Evolutionary conservation across 2,113 vertebrate genomes (phyloP), one percentile per base, ranked within the genome.

Genomic region (Oncorhynchus masou): DNA sequence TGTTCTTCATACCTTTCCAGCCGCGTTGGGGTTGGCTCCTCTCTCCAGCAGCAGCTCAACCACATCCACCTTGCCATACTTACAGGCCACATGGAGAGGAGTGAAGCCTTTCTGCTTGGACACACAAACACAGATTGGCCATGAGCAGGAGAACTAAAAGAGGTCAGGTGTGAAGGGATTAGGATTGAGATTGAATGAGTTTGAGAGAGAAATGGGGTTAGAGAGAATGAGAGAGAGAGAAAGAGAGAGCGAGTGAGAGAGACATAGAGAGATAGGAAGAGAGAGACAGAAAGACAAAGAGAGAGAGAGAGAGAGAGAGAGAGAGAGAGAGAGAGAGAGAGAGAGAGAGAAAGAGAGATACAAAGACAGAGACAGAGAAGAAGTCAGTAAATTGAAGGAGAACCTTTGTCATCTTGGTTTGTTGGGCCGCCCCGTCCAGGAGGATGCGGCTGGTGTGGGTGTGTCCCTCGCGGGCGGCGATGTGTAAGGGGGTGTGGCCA

Each of bases 81-180:
- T 99, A 74, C 96, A 96, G 4, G 97, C 96, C 86, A 98, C 95
- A 3, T 99, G 98, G 71, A 99, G 96, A 70, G 98, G 96, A 84
- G 97, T 98, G 90, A 99, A 99, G 90, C 97, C 98, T 96, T 99
- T 99, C 98, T 99, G 94, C 94, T 95, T 89, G 91, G 86, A 88
- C 48, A 74, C 64, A 73, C 25, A 83, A 15, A 80, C 66, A 78
- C 49, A 67, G 9, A 76, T 39, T 67, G 4, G 24, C 5, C 22
- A 75, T 1, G 51, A 31, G 2, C 59, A 62, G n/a, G 22, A 24
- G 15, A 8, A 62, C 5, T 9, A 62, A 11, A 62, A n/a, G 20
- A 22, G 59, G 19, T 22, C n/a, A 62, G 59, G 16, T n/a, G 59
- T n/a, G n/a, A 22, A 57, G 3, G 20, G 54, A 62, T 9, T 22